phyloP scores from a whole-genome alignment of 2,797 vertebrate species.

The Alauda arvensis region DNA sequence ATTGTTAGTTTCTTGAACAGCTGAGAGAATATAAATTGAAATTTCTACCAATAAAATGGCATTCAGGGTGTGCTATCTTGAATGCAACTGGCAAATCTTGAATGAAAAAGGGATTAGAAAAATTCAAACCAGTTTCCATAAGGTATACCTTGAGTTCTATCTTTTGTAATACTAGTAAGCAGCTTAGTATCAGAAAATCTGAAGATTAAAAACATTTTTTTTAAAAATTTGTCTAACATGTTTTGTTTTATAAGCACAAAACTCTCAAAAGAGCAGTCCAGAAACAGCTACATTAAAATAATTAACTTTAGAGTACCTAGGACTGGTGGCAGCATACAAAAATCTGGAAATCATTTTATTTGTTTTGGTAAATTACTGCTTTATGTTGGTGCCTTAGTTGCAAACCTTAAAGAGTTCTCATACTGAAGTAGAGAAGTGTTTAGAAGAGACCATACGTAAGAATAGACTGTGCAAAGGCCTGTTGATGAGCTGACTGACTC shows the following conservation, averaged over 20 bases:
- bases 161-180: neutral
- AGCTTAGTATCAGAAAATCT: neutral
- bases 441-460: neutral
- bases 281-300: neutral
- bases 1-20: neutral
- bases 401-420: neutral
- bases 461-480: neutral
- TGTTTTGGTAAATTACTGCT: neutral
- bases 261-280: neutral
- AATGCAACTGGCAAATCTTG: neutral
- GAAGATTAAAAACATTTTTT: neutral
- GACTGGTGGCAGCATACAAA: neutral
- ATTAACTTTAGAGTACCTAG: neutral
- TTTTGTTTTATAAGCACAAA: neutral
- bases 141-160: neutral
- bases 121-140: neutral
- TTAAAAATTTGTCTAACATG: neutral
- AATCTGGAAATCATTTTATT: neutral
- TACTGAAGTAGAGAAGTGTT: neutral
- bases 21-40: neutral
- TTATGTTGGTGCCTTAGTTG: neutral
- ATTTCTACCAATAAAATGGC: neutral
- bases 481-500: neutral
- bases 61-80: neutral
- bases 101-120: neutral